Evolutionary conservation across 2,113 vertebrate genomes (phyloP), one percentile per base, ranked within the genome.

Genomic region (Sceloporus tristichus): DNA sequence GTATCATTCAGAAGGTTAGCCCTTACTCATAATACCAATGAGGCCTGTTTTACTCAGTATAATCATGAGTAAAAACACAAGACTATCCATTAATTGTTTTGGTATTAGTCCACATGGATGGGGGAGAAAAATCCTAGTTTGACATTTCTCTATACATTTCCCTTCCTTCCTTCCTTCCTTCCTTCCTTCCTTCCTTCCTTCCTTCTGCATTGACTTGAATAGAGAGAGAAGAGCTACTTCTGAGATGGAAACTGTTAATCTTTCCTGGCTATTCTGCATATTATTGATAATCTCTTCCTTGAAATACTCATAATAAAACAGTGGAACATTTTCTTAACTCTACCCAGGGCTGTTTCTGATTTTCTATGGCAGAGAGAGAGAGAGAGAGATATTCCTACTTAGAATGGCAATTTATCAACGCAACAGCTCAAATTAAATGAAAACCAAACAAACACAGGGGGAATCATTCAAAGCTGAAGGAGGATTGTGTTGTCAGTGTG

Each of bases 321-420:
- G 78, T 54, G 68, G 71, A 94, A n/a, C 6, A 21, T 90, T 91
- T 85, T 92, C 42, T 89, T 94, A 77, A 88, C 82, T 94, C 29
- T 92, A 80, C 48, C 65, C 90, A 38, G 82, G 48, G 91, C 29
- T 93, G 92, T 68, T 90, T 84, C 62, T 92, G 84, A 85, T 92
- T 94, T 75, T 90, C 56, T 79, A 90, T 79, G 92, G 86, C n/a
- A 40, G 92, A 95, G 91, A 94, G 94, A 59, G 19, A n/a, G 38
- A 62, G 18, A 34, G 38, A 42, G 2, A 93, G 84, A 66, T 21
- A 74, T 83, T 90, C 94, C 92, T 92, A 84, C 94, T 96, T 92
- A 90, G 91, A 71, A 42, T 95, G 93, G 86, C 76, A 87, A 94
- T 92, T 75, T 87, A 94, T 87, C 29, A 94, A 94, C 89, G 89